Conservation (phyloP, 2,888 invertebrate genomes). For the Scrobipalpa atriplicella region DNA sequence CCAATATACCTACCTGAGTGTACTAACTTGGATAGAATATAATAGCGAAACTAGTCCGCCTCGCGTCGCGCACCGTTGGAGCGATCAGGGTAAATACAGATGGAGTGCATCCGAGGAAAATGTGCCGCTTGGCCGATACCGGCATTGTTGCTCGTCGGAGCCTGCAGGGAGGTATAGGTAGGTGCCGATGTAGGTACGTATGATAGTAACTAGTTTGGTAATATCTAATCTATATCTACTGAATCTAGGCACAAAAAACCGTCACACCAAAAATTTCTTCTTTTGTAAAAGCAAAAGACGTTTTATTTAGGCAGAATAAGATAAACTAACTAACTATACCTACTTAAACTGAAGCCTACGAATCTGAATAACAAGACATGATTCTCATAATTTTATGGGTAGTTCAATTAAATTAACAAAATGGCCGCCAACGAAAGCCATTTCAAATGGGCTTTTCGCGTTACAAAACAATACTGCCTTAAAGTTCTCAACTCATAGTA, state of each 20-base stretch:
- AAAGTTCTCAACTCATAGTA: background rate
- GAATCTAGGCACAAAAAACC: too few species aligned
- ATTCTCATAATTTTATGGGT: too few species aligned
- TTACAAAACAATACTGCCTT: background rate
- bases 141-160: background rate
- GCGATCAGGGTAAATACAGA: constrained; percentile 12
- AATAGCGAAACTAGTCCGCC: constrained; percentile 1
- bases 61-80: constrained; percentile 7
- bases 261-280: too few species aligned
- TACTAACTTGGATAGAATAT: background rate
- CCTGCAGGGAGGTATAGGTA: background rate
- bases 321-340: too few species aligned
- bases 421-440: background rate
- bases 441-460: background rate
- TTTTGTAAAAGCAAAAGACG: too few species aligned
- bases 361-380: too few species aligned
- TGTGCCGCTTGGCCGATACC: constrained; percentile 9
- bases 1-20: too few species aligned
- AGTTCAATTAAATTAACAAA: background rate
- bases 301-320: too few species aligned
- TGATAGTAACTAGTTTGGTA: background rate
- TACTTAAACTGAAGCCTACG: too few species aligned
- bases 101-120: constrained; percentile 16
- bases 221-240: too few species aligned
- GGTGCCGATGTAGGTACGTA: background rate